These are phyloP conservation scores for Orchestes rusci DNA, from an alignment of 2,888 invertebrate genomes.

Conservation along the genomic window DNA sequence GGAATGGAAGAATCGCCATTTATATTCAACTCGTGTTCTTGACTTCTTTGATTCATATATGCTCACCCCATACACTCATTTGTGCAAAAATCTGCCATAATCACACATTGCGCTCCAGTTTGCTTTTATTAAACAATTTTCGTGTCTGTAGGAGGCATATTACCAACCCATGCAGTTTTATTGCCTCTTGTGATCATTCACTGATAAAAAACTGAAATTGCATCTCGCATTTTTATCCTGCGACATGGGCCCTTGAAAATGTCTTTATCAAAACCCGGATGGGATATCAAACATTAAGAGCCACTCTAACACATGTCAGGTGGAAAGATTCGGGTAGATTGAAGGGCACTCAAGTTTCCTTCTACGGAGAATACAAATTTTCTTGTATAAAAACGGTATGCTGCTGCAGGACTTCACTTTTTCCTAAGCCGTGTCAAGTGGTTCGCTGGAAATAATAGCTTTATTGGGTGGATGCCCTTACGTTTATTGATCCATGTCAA, in stretches of 20 bases:
- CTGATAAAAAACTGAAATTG: too few relatives aligned
- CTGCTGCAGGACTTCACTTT: slow-evolving; percentile 12
- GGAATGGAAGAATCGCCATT: too few relatives aligned
- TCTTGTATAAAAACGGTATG: slow-evolving; percentile 15
- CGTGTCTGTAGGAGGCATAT: slow-evolving; percentile 14
- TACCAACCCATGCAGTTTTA: slow-evolving; percentile 19
- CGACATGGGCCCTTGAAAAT: too few relatives aligned
- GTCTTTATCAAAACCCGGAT: slow-evolving; percentile 19
- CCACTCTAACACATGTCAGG: slow-evolving; percentile 25
- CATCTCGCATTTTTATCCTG: too few relatives aligned
- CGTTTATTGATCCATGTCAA: too few relatives aligned
- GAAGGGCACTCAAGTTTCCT: slow-evolving; percentile 17
- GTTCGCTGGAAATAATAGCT: slow-evolving; percentile 11
- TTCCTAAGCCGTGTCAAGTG: slow-evolving; percentile 4
- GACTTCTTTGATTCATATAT: too few relatives aligned
- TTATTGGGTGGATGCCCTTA: too few relatives aligned
- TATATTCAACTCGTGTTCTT: too few relatives aligned
- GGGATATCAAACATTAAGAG: slow-evolving; percentile 24
- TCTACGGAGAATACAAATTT: slow-evolving; percentile 19
- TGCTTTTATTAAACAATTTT: slow-evolving; percentile 22
- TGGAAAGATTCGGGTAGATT: slow-evolving; percentile 23
- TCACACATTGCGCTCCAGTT: slow-evolving; percentile 12
- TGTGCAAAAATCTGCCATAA: too few relatives aligned
- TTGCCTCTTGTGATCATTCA: too few relatives aligned
- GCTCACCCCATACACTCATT: too few relatives aligned